Conservation (phyloP, 2,113 vertebrate genomes). For the Cyphomyrus plagiostoma region DNA sequence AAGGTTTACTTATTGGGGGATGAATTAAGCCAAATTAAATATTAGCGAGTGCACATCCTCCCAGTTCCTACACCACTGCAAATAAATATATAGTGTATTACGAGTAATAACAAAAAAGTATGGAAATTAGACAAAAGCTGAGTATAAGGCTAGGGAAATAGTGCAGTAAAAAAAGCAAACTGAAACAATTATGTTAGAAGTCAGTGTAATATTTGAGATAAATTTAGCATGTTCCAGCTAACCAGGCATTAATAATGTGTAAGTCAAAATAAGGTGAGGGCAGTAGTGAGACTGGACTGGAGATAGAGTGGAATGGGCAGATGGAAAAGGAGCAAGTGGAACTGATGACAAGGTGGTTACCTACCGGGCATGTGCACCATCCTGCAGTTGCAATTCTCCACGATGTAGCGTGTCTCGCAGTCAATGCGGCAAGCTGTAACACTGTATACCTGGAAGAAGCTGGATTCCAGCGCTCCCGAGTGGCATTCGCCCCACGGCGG, state of each 20-base stretch:
- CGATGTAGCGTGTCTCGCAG: conserved; percentile 94
- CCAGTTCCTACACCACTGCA: not conserved
- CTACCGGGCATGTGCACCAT: conserved; percentile 98
- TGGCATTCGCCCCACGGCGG: conserved; percentile 95
- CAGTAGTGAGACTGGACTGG: not conserved
- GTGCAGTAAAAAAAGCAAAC: not conserved
- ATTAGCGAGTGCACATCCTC: not conserved
- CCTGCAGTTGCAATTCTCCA: conserved; percentile 97
- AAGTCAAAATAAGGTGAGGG: not conserved
- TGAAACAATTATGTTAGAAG: not conserved
- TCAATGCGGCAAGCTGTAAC: conserved; percentile 94
- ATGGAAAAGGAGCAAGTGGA: not conserved
- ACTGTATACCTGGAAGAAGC: conserved; percentile 92
- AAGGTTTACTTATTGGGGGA: not conserved
- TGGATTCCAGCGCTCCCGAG: conserved; percentile 78
- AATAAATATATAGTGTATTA: not conserved
- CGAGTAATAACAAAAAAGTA: not conserved
- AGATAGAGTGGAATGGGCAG: not conserved
- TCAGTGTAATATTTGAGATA: not conserved
- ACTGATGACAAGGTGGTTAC: not conserved
- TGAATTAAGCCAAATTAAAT: not conserved
- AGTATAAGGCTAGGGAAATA: not conserved
- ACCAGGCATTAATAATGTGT: not conserved
- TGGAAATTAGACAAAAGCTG: not conserved
- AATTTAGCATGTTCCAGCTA: not conserved